Evolutionary conservation across 2,113 vertebrate genomes (phyloP), one percentile per base, ranked within the genome.

Genomic region (Rhynchopsitta pachyrhyncha): DNA sequence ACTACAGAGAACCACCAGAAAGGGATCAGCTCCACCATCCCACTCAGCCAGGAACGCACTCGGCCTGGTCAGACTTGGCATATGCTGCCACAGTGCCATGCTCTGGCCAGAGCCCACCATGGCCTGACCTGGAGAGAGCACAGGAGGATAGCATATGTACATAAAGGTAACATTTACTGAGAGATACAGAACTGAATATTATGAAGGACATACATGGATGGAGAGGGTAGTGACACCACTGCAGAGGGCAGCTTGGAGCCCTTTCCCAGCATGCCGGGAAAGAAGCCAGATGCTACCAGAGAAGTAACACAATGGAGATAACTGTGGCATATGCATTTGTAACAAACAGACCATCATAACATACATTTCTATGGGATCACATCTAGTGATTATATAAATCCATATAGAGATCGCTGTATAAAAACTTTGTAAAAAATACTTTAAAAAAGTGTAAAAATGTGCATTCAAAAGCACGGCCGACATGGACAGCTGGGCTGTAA

Each of bases 341-440:
- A 98, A 98, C 98, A 98, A 98, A 98, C 86, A 98, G 98, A 98
- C 98, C 98, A 98, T 98, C 98, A 97, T 98, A 99, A 98, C 98
- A 98, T 98, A 98, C 98, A 98, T 97, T 96, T 97, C 97, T 98
- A 98, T 97, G 96, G 97, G 97, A 98, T 99, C 99, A 99, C 99
- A 97, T 98, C 98, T 98, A 98, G 98, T 99, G 98, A 99, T 98
- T 98, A 98, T 98, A 99, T 98, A 99, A 98, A 98, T 98, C 98
- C 98, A 98, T 98, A 98, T 98, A 98, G 98, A 99, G 98, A 98
- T 98, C 96, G 98, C 98, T 98, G 98, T 99, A 98, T 99, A 99
- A 99, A 99, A 99, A 98, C 97, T 98, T 98, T 97, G 97, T 98
- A 98, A 98, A 98, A 98, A 98, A 98, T 98, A 98, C 84, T 96